Base-by-base conservation (phyloP, 2,888 invertebrate genomes). In the Andricus quercusramuli region DNA sequence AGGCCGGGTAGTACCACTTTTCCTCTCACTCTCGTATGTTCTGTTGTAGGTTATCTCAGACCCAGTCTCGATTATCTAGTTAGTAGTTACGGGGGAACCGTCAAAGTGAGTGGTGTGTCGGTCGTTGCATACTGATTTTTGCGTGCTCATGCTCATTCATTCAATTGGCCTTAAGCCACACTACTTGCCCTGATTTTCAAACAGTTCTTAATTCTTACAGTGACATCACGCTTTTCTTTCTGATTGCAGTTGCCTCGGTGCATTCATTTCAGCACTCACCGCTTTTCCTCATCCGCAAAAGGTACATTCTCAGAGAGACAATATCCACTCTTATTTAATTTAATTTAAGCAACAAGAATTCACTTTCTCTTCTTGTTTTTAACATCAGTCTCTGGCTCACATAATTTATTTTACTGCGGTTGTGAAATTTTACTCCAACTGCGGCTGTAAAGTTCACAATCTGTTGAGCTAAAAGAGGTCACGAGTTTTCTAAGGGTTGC, bases 171-270 rank as follows among this genome's bases (percentile, higher is more conserved):
- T 56, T 11, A n/a, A 11, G 56, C 56, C 44, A 47, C 44, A 47
- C 8, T 17, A 47, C 37, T 44, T 25, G 25, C 22, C 5, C 44
- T 22, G 25, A 22, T 70, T 68, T 41, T 1, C 44, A 41, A 41
- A 68, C n/a, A 44, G n/a, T 25, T 44, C 6, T 22, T 47, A 25
- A 44, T 9, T 0, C 15, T 4, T 1, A 44, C 3, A 17, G 47
- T 51, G 8, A 56, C 56, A 56, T 29, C 32, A 20, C 32, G 29
- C 67, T 74, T 78, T 85, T 83, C 77, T 85, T 85, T 83, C 77
- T 85, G 70, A 79, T 91, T 90, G 81, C 88, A 91, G 91, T 84
- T 90, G 41, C 88, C 87, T 59, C 89, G 87, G 78, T 86, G 85
- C 78, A 79, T 85, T 78, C 85, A 86, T 74, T 87, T 86, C 74